Evolutionary conservation across 2,888 invertebrate species (phyloP), one percentile per base, ranked within the genome.

Genomic region (Argyra leucocephala): DNA sequence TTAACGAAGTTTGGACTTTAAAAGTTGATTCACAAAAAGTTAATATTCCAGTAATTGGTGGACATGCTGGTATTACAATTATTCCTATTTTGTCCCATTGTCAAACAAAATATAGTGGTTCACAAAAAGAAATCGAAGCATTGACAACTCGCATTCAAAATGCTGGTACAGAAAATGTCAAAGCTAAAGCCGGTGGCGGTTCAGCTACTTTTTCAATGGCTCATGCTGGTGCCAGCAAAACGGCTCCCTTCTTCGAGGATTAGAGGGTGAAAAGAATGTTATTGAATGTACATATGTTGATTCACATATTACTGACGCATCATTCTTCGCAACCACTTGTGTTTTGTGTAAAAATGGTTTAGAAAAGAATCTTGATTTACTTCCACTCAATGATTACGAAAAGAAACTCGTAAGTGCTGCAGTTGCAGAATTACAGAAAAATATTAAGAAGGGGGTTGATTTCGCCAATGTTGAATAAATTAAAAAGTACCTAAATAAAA

Each of bases 161-260:
- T 80, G 99, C 99, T 69, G 99, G 99, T 66, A 99, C 99, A 65
- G 99, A 99, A 84, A 88, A 87, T 64, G 76, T 82, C 86, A 88
- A 78, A 85, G 99, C 99, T 21, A 99, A 99, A 83, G 98, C 98
- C 67, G 99, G 99, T 70, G 93, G 96, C 64, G 98, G 99, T 66
- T 98, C 98, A 1, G 99, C 99, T 37, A 99, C 99, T 2, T 85
- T 99, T 31, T 97, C 98, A 7, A 99, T 99, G 99, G 99, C 98
- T 2, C 96, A 88, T 78, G 98, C 99, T 31, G 99, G 96, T 68
- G 96, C 96, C 5, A 84, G 93, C 68, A 96, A 99, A 86, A 91
- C 63, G 83, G 88, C 74, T 88, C 96, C 3, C 82, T 97, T 62
- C 86, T 97, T 65, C 85, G 86, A 69, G 99, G 92, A 22, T 83